Evolutionary conservation across 2,113 vertebrate species (phyloP).

Genomic region (Zeus faber): DNA sequence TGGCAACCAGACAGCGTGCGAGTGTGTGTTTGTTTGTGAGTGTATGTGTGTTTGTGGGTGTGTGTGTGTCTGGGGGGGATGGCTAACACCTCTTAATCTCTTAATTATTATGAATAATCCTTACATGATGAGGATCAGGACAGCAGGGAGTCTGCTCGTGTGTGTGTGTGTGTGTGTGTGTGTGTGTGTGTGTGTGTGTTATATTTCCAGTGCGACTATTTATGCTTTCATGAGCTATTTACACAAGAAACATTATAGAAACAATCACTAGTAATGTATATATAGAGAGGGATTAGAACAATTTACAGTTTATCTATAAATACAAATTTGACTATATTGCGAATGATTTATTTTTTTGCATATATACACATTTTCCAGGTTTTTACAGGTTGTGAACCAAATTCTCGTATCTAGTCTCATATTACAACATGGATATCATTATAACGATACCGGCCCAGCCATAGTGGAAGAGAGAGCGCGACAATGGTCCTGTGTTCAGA

Average conservation of each 20-base stretch:
- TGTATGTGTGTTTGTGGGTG: too few species aligned
- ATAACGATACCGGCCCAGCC: too few species aligned
- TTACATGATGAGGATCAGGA: slow-evolving; percentile 14
- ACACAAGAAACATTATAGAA: too few species aligned
- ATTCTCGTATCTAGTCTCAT: too few species aligned
- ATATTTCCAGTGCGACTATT: too few species aligned
- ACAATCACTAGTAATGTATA: neutral
- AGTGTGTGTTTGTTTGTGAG: too few species aligned
- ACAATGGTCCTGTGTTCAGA: slow-evolving; percentile 34
- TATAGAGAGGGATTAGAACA: too few species aligned
- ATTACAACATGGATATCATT: too few species aligned
- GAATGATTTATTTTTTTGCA: neutral
- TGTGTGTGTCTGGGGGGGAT: too few species aligned
- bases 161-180: neutral
- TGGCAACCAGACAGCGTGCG: slow-evolving; percentile 34
- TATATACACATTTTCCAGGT: slow-evolving; percentile 1
- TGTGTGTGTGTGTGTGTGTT: neutral
- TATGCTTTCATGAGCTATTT: too few species aligned
- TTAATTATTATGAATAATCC: slow-evolving; percentile 38
- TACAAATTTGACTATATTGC: too few species aligned
- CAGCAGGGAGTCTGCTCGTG: neutral
- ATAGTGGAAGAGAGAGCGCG: slow-evolving; percentile 2
- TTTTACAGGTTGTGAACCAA: neutral
- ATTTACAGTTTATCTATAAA: too few species aligned
- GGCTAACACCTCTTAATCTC: slow-evolving; percentile 26